Conservation (phyloP, 2,888 invertebrate species). For the Pinctada fucata region DNA sequence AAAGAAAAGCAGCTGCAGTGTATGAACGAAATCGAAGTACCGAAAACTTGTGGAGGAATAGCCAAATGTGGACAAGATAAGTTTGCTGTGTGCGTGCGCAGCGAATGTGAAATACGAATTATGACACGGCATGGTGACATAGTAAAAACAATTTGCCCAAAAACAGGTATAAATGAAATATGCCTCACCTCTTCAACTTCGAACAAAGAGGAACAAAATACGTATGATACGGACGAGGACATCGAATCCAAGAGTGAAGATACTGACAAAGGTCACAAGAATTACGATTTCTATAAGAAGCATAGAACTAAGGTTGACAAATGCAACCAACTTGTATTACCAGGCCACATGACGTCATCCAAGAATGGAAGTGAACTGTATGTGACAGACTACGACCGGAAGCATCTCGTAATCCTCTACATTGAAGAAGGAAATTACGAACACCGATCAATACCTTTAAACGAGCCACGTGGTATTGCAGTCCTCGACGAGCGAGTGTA, state of each 20-base stretch:
- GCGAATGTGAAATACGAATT: slow-evolving; percentile 7
- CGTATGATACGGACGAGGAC: slow-evolving; percentile 26
- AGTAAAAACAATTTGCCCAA: slow-evolving; percentile 7
- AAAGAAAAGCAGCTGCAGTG: background rate
- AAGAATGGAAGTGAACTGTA: background rate
- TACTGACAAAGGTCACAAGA: slow-evolving; percentile 9
- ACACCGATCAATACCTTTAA: slow-evolving; percentile 4
- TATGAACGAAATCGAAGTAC: background rate
- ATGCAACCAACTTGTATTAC: background rate
- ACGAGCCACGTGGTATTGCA: slow-evolving; percentile 10
- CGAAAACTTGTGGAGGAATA: slow-evolving; percentile 15
- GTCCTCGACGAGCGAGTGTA: slow-evolving; percentile 7
- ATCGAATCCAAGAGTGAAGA: background rate
- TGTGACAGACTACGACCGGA: slow-evolving; percentile 26
- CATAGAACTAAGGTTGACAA: background rate
- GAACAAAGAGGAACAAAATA: background rate
- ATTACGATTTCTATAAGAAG: slow-evolving; percentile 12
- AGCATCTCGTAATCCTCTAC: slow-evolving; percentile 3
- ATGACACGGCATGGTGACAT: slow-evolving; percentile 8
- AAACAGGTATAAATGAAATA: slow-evolving; percentile 2
- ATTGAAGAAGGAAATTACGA: background rate
- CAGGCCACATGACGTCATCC: background rate
- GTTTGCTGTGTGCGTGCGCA: slow-evolving; percentile 20
- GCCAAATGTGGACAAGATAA: slow-evolving; percentile 10
- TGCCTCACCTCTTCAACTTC: too few relatives aligned